phyloP scores from a whole-genome alignment of 2,797 vertebrate genomes.

The Ptychadena robeensis region DNA sequence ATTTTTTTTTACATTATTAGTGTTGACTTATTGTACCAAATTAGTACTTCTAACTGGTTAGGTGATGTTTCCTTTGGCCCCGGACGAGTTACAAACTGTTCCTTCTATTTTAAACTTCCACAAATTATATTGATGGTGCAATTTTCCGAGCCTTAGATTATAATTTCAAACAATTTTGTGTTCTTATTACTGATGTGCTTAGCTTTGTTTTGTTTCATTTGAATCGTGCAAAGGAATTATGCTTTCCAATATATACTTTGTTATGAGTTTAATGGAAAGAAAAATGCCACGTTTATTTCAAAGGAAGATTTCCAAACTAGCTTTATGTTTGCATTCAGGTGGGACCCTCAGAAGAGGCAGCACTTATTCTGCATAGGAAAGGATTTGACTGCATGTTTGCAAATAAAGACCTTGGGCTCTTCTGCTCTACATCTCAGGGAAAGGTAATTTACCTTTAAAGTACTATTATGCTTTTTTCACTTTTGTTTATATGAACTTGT shows the following conservation, averaged over 20 bases:
- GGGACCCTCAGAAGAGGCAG: slow-evolving; percentile 84
- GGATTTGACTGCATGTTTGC: slow-evolving; percentile 87
- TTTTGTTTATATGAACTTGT: no score
- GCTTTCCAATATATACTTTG: no score
- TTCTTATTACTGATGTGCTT: no score
- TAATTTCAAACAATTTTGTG: no score
- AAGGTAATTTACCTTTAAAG: slow-evolving; percentile 74
- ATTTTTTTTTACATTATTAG: no score
- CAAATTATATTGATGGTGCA: not conserved
- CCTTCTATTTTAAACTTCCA: not conserved
- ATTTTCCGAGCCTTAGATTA: no score
- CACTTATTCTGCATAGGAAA: slow-evolving; percentile 89
- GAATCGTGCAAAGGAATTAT: no score
- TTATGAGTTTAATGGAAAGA: not conserved
- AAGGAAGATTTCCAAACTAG: not conserved
- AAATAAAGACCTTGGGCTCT: slow-evolving; percentile 72
- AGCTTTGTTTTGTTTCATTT: not conserved
- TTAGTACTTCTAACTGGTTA: no score
- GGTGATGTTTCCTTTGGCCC: no score
- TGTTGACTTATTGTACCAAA: no score
- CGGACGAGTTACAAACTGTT: no score
- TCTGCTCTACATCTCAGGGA: slow-evolving; percentile 82
- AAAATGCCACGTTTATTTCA: not conserved
- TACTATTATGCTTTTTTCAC: not conserved
- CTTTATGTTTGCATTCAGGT: slow-evolving; percentile 71